phyloP scores from a whole-genome alignment of 2,113 vertebrate genomes.

The Lagopus muta region DNA sequence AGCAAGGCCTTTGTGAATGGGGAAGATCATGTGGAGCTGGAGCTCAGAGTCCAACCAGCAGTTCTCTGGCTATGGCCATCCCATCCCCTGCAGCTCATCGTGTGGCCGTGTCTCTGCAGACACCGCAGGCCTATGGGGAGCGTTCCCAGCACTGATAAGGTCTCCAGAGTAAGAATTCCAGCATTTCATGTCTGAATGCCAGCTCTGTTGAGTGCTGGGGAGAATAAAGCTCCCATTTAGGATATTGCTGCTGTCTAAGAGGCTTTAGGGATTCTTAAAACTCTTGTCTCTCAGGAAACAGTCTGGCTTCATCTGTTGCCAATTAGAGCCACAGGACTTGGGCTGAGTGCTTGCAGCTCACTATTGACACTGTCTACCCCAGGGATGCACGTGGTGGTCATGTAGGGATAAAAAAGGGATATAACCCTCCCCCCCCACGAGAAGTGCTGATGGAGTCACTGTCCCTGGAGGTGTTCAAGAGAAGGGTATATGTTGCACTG shows the following conservation, averaged over 20 bases:
- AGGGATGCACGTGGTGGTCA: fast-evolving
- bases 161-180: neutral
- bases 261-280: slow-evolving; percentile 67
- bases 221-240: slow-evolving; percentile 66
- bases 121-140: neutral
- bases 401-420: neutral
- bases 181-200: slow-evolving; percentile 30
- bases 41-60: neutral
- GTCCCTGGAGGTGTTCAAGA: too few relatives aligned
- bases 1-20: too few relatives aligned
- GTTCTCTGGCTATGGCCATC: neutral
- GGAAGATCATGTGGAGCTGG: too few relatives aligned
- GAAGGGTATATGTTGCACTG: too few relatives aligned
- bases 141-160: neutral
- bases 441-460: neutral
- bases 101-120: neutral
- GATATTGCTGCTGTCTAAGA: slow-evolving; percentile 65
- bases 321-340: neutral
- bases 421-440: fast-evolving
- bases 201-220: neutral
- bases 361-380: fast-evolving
- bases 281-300: slow-evolving; percentile 50
- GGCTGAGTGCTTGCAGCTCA: neutral
- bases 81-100: neutral
- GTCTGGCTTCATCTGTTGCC: slow-evolving; percentile 52